phyloP scores from a whole-genome alignment of 2,113 vertebrate species.

The Callipepla squamata region DNA sequence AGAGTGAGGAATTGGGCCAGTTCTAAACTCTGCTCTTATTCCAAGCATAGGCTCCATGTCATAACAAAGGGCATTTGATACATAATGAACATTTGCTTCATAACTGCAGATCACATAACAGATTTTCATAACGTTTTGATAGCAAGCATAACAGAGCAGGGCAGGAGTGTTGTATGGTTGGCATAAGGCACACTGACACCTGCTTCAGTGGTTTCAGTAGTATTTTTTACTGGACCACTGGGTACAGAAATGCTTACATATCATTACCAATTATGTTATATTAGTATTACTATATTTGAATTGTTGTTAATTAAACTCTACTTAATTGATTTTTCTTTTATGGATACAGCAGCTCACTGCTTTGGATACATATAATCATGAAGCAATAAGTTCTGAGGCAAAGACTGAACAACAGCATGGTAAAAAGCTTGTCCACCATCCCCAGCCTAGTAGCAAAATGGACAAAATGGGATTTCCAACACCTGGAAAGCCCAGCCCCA shows the following conservation, averaged over 20 bases:
- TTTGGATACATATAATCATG: not conserved
- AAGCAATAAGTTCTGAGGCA: not conserved
- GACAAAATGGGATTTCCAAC: not conserved
- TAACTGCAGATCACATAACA: not conserved
- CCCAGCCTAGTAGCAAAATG: not conserved
- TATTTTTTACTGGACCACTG: not conserved
- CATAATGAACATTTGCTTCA: not conserved
- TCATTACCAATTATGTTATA: not conserved
- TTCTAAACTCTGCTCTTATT: not conserved
- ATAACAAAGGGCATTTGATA: not conserved
- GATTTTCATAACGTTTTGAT: not conserved
- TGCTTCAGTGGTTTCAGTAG: not conserved
- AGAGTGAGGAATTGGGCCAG: not conserved
- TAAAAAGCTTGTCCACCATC: not conserved
- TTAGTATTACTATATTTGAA: not conserved
- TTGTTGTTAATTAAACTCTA: not conserved
- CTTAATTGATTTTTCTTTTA: not conserved
- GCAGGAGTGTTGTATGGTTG: not conserved
- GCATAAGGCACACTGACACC: not conserved
- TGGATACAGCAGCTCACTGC: not conserved
- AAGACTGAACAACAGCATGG: not conserved
- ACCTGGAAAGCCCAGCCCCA: not conserved
- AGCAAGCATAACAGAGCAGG: not conserved
- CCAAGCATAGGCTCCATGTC: not conserved
- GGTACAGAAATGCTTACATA: not conserved